phyloP scores from a whole-genome alignment of 2,797 vertebrate genomes.

The Choloepus didactylus region DNA sequence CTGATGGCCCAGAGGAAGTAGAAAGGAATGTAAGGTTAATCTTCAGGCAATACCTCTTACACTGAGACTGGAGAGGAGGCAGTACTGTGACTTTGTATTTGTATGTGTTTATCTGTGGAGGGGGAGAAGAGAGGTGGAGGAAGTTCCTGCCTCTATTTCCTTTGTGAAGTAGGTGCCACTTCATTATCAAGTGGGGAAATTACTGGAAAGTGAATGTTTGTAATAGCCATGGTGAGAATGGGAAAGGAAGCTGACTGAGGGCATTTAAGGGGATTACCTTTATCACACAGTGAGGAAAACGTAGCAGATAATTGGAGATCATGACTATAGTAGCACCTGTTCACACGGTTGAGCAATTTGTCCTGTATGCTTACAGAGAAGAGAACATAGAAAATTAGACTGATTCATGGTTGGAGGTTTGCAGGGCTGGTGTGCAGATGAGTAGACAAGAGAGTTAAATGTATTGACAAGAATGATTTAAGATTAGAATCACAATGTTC shows the following conservation, averaged over 20 bases:
- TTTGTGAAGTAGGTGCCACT: background rate
- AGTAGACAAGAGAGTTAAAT: background rate
- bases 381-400: background rate
- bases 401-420: rapidly evolving
- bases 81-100: rapidly evolving
- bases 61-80: background rate
- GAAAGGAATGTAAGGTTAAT: background rate
- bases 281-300: rapidly evolving
- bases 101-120: background rate
- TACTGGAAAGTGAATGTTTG: background rate
- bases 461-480: background rate
- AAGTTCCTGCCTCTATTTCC: background rate
- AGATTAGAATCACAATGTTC: background rate
- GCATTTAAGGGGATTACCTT: background rate
- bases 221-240: background rate
- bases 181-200: no score
- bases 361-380: background rate
- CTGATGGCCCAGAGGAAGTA: background rate
- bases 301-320: background rate
- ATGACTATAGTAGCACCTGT: rapidly evolving
- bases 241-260: background rate
- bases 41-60: background rate
- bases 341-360: background rate
- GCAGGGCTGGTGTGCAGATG: background rate
- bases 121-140: background rate